phyloP scores from a whole-genome alignment of 2,888 invertebrate species.

The Platycheirus rosarum region DNA sequence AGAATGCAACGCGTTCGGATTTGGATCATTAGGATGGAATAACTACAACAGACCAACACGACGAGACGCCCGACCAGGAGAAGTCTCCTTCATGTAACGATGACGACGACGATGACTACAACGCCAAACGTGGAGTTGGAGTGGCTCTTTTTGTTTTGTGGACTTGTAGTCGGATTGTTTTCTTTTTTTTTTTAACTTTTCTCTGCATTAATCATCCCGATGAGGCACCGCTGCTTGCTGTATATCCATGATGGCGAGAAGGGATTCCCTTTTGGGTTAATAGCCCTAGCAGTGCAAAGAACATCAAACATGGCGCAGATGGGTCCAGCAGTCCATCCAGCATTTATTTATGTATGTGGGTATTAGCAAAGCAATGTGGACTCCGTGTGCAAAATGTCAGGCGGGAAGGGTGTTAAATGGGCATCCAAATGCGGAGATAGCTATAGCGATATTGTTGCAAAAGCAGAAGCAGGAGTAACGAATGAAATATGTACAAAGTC shows the following conservation, averaged over 20 bases:
- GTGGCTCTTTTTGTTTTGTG: conserved; percentile 33
- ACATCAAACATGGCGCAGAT: conserved; percentile 62
- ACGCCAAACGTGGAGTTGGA: conserved; percentile 31
- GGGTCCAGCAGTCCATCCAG: conserved; percentile 38
- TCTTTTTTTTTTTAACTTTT: conserved; percentile 14
- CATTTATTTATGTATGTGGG: conserved; percentile 6
- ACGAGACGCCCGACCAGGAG: conserved; percentile 26
- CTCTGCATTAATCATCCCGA: conserved; percentile 62
- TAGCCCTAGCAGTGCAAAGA: conserved; percentile 34
- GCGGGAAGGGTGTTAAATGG: conserved; percentile 63
- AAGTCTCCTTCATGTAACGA: conserved; percentile 42
- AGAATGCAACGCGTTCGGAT: conserved; percentile 54
- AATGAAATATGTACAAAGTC: conserved; percentile 19
- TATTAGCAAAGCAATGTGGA: not conserved
- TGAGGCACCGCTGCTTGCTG: conserved; percentile 41
- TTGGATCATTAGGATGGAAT: conserved; percentile 62
- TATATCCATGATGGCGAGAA: conserved; percentile 22
- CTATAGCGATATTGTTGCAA: conserved; percentile 30
- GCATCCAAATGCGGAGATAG: conserved; percentile 40
- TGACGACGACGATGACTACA: conserved; percentile 24
- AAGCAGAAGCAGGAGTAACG: not conserved
- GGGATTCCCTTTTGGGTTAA: conserved; percentile 46
- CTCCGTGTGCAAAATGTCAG: conserved; percentile 23
- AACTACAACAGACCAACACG: conserved; percentile 38
- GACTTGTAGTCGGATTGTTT: conserved; percentile 21